Conservation (phyloP, 2,888 invertebrate species). For the Tachystola acroxantha region DNA sequence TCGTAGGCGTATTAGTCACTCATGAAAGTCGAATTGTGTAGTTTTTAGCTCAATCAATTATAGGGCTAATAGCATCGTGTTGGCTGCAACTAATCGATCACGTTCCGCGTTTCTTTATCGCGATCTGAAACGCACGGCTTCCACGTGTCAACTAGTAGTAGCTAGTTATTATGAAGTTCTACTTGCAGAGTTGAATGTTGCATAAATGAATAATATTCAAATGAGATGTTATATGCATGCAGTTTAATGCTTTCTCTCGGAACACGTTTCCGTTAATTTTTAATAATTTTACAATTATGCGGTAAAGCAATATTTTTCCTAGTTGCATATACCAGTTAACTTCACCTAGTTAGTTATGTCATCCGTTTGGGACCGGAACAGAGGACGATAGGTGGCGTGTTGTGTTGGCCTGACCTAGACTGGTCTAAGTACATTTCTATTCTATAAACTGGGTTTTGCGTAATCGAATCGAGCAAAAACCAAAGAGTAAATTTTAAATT, state of each 20-base stretch:
- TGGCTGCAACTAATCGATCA: slow-evolving; percentile 39
- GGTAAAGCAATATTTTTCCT: too few species aligned
- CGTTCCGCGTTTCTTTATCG: slow-evolving; percentile 49
- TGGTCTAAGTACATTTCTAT: slow-evolving; percentile 3
- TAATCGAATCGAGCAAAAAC: slow-evolving; percentile 6
- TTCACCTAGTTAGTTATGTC: not conserved
- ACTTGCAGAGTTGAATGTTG: slow-evolving; percentile 26
- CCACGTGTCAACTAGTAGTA: slow-evolving; percentile 46
- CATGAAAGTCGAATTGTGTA: slow-evolving; percentile 6
- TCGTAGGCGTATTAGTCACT: slow-evolving; percentile 2
- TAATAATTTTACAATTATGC: not conserved
- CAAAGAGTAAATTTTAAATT: not conserved
- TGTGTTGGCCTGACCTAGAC: slow-evolving; percentile 1
- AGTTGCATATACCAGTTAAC: too few species aligned
- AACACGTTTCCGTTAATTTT: not conserved
- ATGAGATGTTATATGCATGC: slow-evolving; percentile 9
- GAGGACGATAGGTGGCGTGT: slow-evolving; percentile 4
- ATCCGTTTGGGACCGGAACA: slow-evolving; percentile 1
- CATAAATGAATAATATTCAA: slow-evolving; percentile 31
- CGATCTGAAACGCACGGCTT: slow-evolving; percentile 34
- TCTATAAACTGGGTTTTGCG: slow-evolving; percentile 8
- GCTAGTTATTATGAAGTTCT: slow-evolving; percentile 1
- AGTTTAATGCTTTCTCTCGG: slow-evolving; percentile 8
- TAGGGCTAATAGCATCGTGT: not conserved
- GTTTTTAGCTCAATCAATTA: slow-evolving; percentile 4